A percentile compares a stretch with the other conserved stretches of the same genome.
phyloP scores from a whole-genome alignment of 1,140 invertebrate genomes.

The Hycleus phaleratus region DNA sequence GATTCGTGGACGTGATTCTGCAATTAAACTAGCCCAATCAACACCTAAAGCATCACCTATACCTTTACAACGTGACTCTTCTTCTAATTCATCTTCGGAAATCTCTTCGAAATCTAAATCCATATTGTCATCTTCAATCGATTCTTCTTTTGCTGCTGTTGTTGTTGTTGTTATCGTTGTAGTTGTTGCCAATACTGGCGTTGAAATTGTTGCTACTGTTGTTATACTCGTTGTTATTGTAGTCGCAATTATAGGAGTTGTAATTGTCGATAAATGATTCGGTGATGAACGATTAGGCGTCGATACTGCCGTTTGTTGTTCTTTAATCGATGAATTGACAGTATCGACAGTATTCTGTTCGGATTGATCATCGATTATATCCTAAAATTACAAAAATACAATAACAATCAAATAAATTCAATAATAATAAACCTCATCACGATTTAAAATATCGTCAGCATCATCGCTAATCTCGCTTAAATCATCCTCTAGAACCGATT shows the following conservation, averaged over 20 bases:
- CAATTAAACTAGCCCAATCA: constrained; percentile 82
- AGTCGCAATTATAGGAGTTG: background rate
- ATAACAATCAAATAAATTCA: background rate
- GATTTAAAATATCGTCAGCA: constrained; percentile 75
- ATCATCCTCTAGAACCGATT: constrained; percentile 59
- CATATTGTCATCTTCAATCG: constrained; percentile 52
- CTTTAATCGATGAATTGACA: background rate
- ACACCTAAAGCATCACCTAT: constrained; percentile 83
- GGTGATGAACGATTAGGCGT: constrained; percentile 1
- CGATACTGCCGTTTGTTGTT: constrained; percentile 6
- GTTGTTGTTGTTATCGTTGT: constrained; percentile 8
- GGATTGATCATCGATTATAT: constrained; percentile 1
- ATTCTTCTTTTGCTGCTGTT: constrained; percentile 34
- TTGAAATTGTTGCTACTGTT: constrained; percentile 24
- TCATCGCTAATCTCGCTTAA: constrained; percentile 82
- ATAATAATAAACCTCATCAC: constrained; percentile 53
- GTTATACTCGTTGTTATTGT: background rate
- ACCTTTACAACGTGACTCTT: constrained; percentile 61
- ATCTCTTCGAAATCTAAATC: constrained; percentile 83
- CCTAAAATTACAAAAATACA: background rate
- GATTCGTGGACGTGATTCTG: constrained; percentile 49
- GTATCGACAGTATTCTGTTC: background rate
- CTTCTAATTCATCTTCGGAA: constrained; percentile 79
- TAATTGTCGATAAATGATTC: constrained; percentile 17
- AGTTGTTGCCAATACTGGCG: constrained; percentile 8